phyloP scores from a whole-genome alignment of 2,888 invertebrate genomes.

The Parnassius orleans region DNA sequence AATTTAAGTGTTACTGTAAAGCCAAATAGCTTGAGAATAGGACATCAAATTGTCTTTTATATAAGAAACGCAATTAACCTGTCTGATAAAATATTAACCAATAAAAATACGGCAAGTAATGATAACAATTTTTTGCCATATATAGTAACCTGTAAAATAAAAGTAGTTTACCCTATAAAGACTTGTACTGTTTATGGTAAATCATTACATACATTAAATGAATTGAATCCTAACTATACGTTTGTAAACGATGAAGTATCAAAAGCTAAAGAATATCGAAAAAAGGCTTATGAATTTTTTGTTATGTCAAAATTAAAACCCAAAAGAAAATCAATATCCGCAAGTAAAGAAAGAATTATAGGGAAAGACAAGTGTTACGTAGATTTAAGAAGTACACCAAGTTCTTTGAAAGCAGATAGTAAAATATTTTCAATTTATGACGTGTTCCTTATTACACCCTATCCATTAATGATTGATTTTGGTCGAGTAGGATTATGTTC shows the following conservation, averaged over 20 bases:
- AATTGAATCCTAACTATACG: slow-evolving; percentile 51
- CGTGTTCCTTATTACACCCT: slow-evolving; percentile 51
- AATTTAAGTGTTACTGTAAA: slow-evolving; percentile 49
- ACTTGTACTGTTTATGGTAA: slow-evolving; percentile 38
- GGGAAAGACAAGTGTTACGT: slow-evolving; percentile 47
- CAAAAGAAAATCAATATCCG: slow-evolving; percentile 37
- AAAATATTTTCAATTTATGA: slow-evolving; percentile 43
- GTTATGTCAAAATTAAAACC: slow-evolving; percentile 43
- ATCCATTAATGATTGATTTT: slow-evolving; percentile 57
- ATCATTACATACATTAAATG: slow-evolving; percentile 61
- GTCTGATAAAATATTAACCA: slow-evolving; percentile 2
- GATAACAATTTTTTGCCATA: slow-evolving; percentile 52
- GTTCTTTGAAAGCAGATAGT: slow-evolving; percentile 42
- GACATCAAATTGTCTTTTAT: slow-evolving; percentile 48
- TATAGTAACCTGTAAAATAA: slow-evolving; percentile 45
- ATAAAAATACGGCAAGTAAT: slow-evolving; percentile 24
- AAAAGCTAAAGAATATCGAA: slow-evolving; percentile 39
- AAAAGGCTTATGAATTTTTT: slow-evolving; percentile 45
- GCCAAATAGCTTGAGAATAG: slow-evolving; percentile 53
- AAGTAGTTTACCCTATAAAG: slow-evolving; percentile 45
- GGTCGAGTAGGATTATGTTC: slow-evolving; percentile 59
- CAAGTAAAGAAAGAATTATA: slow-evolving; percentile 38
- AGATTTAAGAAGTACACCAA: slow-evolving; percentile 30
- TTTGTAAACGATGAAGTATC: slow-evolving; percentile 48
- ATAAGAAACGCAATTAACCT: slow-evolving; percentile 53